Evolutionary conservation across 2,888 invertebrate genomes (phyloP).

Genomic region (Schizaphis graminum): DNA sequence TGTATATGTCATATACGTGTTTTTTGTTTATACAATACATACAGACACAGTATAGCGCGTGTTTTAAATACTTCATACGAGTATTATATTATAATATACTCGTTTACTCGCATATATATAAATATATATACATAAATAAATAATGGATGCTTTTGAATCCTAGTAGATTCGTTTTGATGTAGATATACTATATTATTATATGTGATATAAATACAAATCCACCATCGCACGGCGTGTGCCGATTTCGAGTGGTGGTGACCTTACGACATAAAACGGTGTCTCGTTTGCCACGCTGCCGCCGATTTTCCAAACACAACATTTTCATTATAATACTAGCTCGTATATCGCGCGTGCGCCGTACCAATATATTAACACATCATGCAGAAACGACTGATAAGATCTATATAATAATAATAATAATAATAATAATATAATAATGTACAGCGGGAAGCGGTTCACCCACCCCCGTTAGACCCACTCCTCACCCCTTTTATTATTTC

Average conservation of each 20-base stretch:
- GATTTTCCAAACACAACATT: constrained; percentile 42
- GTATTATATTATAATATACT: neutral
- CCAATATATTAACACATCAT: constrained; percentile 58
- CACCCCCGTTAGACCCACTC: neutral
- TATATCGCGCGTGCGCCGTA: neutral
- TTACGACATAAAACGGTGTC: constrained; percentile 9
- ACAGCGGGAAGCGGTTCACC: neutral
- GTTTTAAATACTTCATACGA: neutral
- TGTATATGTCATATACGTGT: neutral
- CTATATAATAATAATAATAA: neutral
- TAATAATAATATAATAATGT: neutral
- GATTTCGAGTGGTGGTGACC: constrained; percentile 14
- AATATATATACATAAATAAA: neutral
- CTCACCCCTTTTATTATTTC: neutral
- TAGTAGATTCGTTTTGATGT: neutral
- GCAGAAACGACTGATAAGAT: constrained; percentile 59
- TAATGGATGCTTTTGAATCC: neutral
- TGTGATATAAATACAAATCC: neutral
- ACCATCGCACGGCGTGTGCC: neutral
- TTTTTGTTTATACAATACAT: neutral
- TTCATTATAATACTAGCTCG: neutral
- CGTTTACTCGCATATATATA: neutral
- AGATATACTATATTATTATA: neutral
- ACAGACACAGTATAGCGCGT: neutral
- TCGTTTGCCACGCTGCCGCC: neutral